These are phyloP conservation scores for Chrysolina haemoptera DNA, from an alignment of 2,888 invertebrate genomes.

Conservation along the genomic window DNA sequence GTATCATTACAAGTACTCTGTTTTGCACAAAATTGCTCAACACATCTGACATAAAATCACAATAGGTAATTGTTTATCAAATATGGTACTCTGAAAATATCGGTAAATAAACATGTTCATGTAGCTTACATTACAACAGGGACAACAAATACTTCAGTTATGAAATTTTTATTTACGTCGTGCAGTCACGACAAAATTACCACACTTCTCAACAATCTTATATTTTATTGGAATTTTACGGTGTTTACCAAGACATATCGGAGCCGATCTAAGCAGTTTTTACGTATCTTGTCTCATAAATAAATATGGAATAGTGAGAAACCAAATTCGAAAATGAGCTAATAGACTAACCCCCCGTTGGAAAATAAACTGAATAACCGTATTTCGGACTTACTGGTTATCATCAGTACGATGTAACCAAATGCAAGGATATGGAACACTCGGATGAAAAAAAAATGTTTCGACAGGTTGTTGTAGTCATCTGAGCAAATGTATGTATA, in stretches of 20 bases:
- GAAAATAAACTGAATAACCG: too few relatives aligned
- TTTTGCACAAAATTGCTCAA: background rate
- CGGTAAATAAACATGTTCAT: background rate
- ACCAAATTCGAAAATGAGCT: too few relatives aligned
- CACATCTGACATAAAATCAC: background rate
- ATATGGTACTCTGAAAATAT: background rate
- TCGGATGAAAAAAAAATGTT: too few relatives aligned
- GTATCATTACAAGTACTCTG: background rate
- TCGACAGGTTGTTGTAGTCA: too few relatives aligned
- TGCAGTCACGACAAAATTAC: background rate
- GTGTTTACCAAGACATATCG: background rate
- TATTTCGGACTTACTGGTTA: too few relatives aligned
- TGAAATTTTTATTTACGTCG: background rate
- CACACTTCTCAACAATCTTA: background rate
- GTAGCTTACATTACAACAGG: background rate
- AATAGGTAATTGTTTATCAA: background rate
- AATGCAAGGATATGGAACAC: too few relatives aligned
- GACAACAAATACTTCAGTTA: background rate
- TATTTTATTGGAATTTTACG: conserved; percentile 1
- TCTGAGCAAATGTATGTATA: too few relatives aligned
- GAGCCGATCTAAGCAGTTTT: background rate
- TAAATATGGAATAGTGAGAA: too few relatives aligned
- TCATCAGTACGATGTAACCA: too few relatives aligned
- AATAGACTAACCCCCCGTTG: too few relatives aligned
- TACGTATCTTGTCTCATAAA: background rate